A percentile compares a stretch with the other conserved stretches of the same genome.
Conservation (phyloP, 2,888 invertebrate genomes). For the Cephonodes hylas region DNA sequence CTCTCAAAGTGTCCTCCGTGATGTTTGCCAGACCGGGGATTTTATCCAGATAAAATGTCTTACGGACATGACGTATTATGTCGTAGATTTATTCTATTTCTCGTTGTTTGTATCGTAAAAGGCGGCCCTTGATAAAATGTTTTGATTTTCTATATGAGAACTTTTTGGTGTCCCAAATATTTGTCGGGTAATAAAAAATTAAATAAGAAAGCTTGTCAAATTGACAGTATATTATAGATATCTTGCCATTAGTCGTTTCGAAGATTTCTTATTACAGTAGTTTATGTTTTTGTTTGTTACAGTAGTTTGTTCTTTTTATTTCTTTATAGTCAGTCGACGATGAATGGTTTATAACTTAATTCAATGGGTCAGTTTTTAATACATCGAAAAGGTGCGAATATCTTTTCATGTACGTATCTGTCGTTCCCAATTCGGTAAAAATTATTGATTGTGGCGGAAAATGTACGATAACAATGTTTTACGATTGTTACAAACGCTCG, state of each 20-base stretch:
- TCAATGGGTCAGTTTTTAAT: conserved; percentile 4
- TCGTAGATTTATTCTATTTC: background rate
- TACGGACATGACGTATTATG: background rate
- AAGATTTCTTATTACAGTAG: background rate
- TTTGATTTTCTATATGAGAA: background rate
- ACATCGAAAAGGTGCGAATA: background rate
- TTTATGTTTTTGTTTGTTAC: background rate
- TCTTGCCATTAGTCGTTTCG: background rate
- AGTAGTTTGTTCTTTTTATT: background rate
- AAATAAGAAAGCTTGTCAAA: background rate
- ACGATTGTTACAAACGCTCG: conserved; percentile 5
- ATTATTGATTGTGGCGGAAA: background rate
- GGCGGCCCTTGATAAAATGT: background rate
- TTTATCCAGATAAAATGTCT: background rate
- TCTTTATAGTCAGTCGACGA: background rate
- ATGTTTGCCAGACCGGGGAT: background rate
- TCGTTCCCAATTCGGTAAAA: background rate
- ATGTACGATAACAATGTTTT: conserved; percentile 7
- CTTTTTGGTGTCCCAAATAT: background rate
- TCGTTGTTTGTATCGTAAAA: background rate
- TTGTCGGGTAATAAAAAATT: background rate
- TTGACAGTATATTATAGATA: background rate
- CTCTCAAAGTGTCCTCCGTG: background rate
- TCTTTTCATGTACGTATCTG: background rate
- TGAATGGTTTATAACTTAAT: background rate